Evolutionary conservation across 1,140 invertebrate species (phyloP).

Genomic region (Caenorhabditis brenneri): DNA sequence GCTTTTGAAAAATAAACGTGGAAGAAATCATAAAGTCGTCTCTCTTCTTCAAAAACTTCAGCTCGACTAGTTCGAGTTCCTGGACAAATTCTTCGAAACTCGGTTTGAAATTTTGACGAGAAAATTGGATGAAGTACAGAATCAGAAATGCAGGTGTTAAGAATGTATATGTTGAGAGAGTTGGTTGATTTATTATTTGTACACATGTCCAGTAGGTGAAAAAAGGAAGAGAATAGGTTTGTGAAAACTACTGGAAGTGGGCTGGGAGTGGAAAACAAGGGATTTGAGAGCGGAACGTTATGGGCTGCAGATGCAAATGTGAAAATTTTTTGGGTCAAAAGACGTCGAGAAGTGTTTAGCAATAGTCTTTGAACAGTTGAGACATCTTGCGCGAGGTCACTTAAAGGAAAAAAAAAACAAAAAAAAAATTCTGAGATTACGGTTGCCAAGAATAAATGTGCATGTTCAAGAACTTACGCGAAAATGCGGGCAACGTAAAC

Average conservation of each 20-base stretch:
- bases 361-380: too few species aligned
- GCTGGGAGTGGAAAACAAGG: not conserved
- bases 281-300: not conserved
- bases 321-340: not conserved
- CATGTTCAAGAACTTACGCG: not conserved
- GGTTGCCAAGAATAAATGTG: not conserved
- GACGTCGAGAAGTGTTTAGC: too few species aligned
- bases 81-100: too few species aligned
- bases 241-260: not conserved
- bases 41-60: too few species aligned
- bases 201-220: not conserved
- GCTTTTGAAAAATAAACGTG: too few species aligned
- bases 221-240: not conserved
- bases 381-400: not conserved
- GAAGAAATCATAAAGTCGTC: too few species aligned
- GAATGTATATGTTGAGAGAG: not conserved
- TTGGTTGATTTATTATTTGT: slow-evolving; percentile 22
- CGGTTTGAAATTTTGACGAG: not conserved
- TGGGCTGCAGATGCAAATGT: not conserved
- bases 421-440: not conserved
- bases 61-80: too few species aligned
- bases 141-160: slow-evolving; percentile 4
- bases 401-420: not conserved
- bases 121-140: not conserved
- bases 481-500: not conserved